Evolutionary conservation across 2,113 vertebrate species (phyloP).

Genomic region (Dipodomys ordii): DNA sequence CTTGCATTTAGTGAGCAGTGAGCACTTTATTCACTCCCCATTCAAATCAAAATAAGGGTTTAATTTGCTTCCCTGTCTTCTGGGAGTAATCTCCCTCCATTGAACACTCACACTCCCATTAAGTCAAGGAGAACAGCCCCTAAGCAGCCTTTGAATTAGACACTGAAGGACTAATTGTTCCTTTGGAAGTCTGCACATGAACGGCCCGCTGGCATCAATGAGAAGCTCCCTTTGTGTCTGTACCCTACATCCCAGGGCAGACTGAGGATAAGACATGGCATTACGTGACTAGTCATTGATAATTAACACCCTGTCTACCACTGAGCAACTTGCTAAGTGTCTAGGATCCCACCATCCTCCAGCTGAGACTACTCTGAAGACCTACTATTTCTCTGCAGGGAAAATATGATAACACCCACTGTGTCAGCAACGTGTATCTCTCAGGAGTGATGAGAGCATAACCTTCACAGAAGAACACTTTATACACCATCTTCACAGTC

Average conservation of each 20-base stretch:
- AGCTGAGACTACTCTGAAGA: not conserved
- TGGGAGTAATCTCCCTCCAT: slow-evolving; percentile 65
- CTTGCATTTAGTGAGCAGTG: slow-evolving; percentile 59
- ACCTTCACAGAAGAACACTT: not conserved
- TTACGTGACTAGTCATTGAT: not conserved
- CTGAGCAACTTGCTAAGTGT: not conserved
- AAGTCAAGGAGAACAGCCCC: slow-evolving; percentile 61
- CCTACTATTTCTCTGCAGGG: not conserved
- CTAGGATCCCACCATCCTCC: not conserved
- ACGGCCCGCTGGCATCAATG: not conserved
- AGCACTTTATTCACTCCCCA: slow-evolving; percentile 59
- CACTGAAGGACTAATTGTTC: not conserved
- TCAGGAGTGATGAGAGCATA: too few relatives aligned
- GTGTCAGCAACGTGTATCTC: not conserved
- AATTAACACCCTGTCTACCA: not conserved
- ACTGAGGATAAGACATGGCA: not conserved
- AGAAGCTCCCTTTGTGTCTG: not conserved
- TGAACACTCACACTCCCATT: slow-evolving; percentile 61
- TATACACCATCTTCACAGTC: not conserved
- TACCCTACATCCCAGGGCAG: not conserved
- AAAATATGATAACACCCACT: not conserved
- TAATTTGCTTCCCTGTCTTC: slow-evolving; percentile 62
- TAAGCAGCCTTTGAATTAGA: not conserved
- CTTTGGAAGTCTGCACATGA: not conserved
- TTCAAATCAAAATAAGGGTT: slow-evolving; percentile 71